Conservation (phyloP, 1,140 invertebrate species). For the Apocrypta bakeri region DNA sequence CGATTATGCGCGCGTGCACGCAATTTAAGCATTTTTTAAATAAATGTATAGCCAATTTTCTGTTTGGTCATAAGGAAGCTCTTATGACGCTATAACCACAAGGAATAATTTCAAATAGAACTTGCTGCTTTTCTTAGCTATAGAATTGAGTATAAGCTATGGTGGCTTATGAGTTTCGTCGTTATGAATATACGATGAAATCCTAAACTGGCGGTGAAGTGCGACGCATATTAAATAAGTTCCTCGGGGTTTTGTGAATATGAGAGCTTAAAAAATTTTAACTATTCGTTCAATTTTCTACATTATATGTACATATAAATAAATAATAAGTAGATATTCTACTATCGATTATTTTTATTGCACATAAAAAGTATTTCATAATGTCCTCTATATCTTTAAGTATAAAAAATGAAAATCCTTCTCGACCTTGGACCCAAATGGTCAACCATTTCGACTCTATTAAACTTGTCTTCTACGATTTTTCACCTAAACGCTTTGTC, state of each 20-base stretch:
- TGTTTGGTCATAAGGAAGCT: not conserved
- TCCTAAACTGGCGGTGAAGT: not conserved
- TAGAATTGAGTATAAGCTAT: not conserved
- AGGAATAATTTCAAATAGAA: not conserved
- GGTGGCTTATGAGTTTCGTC: not conserved
- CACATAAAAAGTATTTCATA: too few species aligned
- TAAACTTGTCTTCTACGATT: too few species aligned
- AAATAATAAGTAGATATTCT: too few species aligned
- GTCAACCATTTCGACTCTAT: too few species aligned
- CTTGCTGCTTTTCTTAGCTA: not conserved
- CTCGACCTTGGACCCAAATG: too few species aligned
- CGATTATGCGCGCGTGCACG: too few species aligned
- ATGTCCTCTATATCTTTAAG: too few species aligned
- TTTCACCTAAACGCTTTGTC: too few species aligned
- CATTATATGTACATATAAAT: too few species aligned
- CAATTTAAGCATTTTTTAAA: not conserved
- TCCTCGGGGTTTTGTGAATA: not conserved
- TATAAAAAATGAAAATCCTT: too few species aligned
- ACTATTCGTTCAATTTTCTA: too few species aligned
- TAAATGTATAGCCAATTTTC: not conserved
- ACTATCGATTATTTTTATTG: too few species aligned
- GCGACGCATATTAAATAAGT: conserved; percentile 9
- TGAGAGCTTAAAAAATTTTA: not conserved
- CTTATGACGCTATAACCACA: not conserved
- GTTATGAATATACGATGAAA: not conserved